A percentile compares a stretch with the other conserved stretches of the same genome.
Conservation (phyloP, 2,113 vertebrate species). For the Acanthochromis polyacanthus region DNA sequence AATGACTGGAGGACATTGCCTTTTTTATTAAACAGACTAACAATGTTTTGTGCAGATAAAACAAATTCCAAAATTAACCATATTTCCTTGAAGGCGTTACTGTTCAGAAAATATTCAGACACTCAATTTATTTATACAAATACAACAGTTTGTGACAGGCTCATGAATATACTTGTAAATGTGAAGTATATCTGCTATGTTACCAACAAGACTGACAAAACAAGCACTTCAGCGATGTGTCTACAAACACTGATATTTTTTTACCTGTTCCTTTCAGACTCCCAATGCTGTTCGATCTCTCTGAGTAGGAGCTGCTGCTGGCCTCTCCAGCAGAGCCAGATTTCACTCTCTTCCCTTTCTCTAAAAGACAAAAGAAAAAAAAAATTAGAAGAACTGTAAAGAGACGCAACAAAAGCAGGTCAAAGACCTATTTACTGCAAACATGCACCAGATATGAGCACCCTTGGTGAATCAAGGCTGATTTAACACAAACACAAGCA, state of each 20-base stretch:
- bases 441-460: neutral
- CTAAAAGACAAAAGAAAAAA: slow-evolving; percentile 70
- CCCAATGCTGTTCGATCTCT: slow-evolving; percentile 72
- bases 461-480: neutral
- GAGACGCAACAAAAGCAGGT: slow-evolving; percentile 4
- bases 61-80: too few relatives aligned
- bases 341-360: slow-evolving; percentile 89
- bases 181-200: too few relatives aligned
- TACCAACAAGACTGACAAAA: too few relatives aligned
- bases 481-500: slow-evolving; percentile 2
- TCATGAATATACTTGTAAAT: too few relatives aligned
- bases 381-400: neutral
- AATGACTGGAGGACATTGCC: too few relatives aligned
- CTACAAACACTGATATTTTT: neutral
- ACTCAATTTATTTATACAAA: too few relatives aligned
- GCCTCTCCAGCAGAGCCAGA: slow-evolving; percentile 84
- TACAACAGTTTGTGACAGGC: too few relatives aligned
- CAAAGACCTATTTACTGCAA: slow-evolving; percentile 3
- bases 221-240: too few relatives aligned
- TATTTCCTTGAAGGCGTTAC: too few relatives aligned
- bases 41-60: too few relatives aligned
- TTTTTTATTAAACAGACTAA: too few relatives aligned
- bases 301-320: slow-evolving; percentile 74
- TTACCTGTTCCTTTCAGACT: slow-evolving; percentile 80
- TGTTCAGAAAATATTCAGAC: too few relatives aligned